phyloP scores from a whole-genome alignment of 1,140 invertebrate species.

The Panagrolaimus sp. region DNA sequence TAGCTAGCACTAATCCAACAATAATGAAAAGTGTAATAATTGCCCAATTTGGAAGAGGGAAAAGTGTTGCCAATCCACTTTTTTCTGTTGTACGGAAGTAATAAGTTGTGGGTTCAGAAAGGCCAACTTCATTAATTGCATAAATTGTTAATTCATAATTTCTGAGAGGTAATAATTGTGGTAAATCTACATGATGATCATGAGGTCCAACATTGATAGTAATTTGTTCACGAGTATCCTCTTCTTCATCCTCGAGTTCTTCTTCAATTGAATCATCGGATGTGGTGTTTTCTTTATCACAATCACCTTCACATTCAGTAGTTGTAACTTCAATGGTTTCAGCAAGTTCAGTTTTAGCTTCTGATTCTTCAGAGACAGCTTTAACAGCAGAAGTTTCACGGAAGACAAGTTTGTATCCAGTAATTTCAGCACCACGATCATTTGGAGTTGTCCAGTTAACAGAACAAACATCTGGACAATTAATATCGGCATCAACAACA shows the following conservation, averaged over 20 bases:
- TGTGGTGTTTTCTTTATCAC: no score
- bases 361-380: background rate
- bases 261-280: background rate
- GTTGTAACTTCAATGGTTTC: background rate
- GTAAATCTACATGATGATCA: background rate
- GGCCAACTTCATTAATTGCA: slow-evolving; percentile 6
- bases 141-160: background rate
- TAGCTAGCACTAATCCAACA: background rate
- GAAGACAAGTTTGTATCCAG: slow-evolving; percentile 1
- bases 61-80: background rate
- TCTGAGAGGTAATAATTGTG: background rate
- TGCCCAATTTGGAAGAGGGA: background rate
- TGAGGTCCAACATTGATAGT: slow-evolving; percentile 1
- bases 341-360: background rate
- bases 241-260: background rate
- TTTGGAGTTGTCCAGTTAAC: slow-evolving; percentile 6
- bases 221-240: background rate
- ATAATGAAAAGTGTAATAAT: slow-evolving; percentile 1
- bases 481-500: background rate
- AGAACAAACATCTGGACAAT: slow-evolving; percentile 9
- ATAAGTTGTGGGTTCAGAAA: background rate
- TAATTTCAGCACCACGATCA: background rate
- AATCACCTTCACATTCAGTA: no score
- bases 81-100: slow-evolving; percentile 11
- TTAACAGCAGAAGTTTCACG: background rate